Evolutionary conservation across 2,113 vertebrate species (phyloP).

Genomic region (Solenodon paradoxus): DNA sequence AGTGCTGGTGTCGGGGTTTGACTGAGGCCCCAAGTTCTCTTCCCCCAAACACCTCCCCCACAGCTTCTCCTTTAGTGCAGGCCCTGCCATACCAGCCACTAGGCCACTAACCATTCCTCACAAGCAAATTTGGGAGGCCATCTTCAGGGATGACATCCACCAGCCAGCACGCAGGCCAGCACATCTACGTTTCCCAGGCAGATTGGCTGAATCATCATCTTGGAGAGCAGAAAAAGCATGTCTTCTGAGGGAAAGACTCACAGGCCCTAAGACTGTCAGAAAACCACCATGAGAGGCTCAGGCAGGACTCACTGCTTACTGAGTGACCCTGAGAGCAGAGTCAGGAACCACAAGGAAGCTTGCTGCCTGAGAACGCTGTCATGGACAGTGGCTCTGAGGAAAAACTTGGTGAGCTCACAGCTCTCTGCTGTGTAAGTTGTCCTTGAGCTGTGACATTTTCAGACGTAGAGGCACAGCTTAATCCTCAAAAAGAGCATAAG

Average conservation of each 20-base stretch:
- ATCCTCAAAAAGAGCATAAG: background rate
- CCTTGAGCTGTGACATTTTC: background rate
- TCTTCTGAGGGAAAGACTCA: background rate
- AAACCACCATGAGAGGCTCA: background rate
- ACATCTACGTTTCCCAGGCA: background rate
- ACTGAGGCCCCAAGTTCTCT: background rate
- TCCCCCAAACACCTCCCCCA: background rate
- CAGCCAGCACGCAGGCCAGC: background rate
- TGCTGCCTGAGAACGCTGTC: background rate
- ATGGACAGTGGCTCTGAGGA: background rate
- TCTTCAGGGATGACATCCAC: background rate
- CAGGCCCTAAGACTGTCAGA: background rate
- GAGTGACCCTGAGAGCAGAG: background rate
- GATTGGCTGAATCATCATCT: background rate
- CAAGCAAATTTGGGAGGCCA: background rate
- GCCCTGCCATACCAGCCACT: background rate
- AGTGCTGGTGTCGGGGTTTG: background rate
- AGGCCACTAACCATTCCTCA: slow-evolving; percentile 1
- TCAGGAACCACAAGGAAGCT: background rate
- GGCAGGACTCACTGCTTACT: background rate
- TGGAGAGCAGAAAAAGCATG: background rate
- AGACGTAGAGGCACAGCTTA: background rate
- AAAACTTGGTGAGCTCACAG: background rate
- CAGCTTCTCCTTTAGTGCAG: background rate
- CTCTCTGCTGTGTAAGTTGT: background rate